A percentile compares a stretch with the other conserved stretches of the same genome.
Evolutionary conservation across 1,140 invertebrate species (phyloP).

Genomic region (Eriosoma lanigerum): DNA sequence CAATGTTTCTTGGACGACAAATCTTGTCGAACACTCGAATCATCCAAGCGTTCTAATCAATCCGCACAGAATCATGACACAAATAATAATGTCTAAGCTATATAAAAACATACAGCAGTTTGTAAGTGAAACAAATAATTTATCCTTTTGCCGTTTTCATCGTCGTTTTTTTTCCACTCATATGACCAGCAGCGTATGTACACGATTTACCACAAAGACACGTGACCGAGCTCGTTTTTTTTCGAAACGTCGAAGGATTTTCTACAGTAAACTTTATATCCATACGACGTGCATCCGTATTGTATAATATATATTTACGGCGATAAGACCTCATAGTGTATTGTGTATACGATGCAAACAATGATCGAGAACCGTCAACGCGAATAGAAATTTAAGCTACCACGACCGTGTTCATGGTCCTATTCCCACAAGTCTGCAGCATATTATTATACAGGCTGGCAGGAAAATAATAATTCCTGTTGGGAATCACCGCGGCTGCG

Average conservation of each 20-base stretch:
- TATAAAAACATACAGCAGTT: neutral
- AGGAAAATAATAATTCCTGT: constrained; percentile 18
- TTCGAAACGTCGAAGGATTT: too few relatives aligned
- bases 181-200: neutral
- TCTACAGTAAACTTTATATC: neutral
- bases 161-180: neutral
- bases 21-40: neutral
- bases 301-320: neutral
- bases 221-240: neutral
- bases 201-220: neutral
- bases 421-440: constrained; percentile 7
- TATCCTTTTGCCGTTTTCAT: neutral
- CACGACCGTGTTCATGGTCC: neutral
- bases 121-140: neutral
- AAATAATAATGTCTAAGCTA: neutral
- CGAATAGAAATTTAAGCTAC: neutral
- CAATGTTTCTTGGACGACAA: neutral
- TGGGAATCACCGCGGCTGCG: neutral
- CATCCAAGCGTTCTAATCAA: too few relatives aligned
- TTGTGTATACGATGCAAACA: neutral
- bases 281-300: neutral
- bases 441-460: neutral
- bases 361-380: constrained; percentile 7
- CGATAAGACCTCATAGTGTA: neutral
- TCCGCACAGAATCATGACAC: neutral